A percentile compares a stretch with the other conserved stretches of the same genome.
phyloP scores from a whole-genome alignment of 2,113 vertebrate species.

The Dicerorhinus sumatrensis region DNA sequence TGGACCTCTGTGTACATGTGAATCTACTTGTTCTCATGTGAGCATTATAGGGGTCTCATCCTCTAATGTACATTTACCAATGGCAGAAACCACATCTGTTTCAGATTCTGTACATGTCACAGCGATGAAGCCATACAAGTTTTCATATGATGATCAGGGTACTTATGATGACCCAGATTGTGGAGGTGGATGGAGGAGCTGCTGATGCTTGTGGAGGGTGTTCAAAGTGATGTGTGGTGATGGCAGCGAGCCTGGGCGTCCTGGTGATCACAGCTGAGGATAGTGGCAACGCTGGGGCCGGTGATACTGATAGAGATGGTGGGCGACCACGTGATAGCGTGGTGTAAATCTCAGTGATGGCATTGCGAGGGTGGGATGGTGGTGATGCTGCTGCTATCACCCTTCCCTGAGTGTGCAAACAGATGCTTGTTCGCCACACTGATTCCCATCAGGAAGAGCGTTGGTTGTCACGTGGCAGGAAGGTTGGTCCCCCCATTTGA shows the following conservation, averaged over 20 bases:
- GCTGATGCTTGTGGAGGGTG: not conserved
- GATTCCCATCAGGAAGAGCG: not conserved
- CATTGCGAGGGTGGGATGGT: too few relatives aligned
- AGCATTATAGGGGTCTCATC: not conserved
- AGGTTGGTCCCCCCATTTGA: not conserved
- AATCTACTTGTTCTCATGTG: not conserved
- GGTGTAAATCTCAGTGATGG: not conserved
- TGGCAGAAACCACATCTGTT: not conserved
- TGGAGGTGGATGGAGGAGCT: not conserved
- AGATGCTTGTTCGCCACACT: not conserved
- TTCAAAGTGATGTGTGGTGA: too few relatives aligned
- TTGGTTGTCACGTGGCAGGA: not conserved
- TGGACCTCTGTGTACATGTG: not conserved
- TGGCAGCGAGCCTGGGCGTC: too few relatives aligned
- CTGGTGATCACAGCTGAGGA: not conserved
- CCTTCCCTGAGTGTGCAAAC: not conserved
- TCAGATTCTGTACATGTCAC: not conserved
- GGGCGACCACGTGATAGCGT: fast-evolving
- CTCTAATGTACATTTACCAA: fast-evolving
- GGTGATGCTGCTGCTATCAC: too few relatives aligned
- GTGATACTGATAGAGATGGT: not conserved
- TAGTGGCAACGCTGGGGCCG: fast-evolving
- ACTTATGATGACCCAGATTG: fast-evolving
- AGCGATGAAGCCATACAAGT: not conserved
- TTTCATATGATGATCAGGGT: not conserved